Conservation (phyloP, 2,888 invertebrate species). For the Mythimna loreyi region DNA sequence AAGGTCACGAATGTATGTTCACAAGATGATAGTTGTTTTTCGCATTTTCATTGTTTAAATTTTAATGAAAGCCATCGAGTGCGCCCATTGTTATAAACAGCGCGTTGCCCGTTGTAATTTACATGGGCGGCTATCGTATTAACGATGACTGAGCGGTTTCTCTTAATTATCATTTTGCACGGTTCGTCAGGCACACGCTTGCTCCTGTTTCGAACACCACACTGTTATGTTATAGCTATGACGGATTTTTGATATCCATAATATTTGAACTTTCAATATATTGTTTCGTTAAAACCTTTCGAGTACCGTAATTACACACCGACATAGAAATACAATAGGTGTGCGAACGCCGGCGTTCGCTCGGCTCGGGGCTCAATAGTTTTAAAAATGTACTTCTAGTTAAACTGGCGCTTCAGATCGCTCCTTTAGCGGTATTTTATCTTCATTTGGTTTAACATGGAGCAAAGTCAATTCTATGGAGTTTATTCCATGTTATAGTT, state of each 20-base stretch:
- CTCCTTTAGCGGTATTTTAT: not conserved
- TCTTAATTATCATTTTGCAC: conserved; percentile 91
- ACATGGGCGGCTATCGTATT: conserved; percentile 87
- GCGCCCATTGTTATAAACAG: conserved; percentile 84
- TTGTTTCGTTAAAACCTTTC: not conserved
- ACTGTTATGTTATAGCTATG: conserved; percentile 41
- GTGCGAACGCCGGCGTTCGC: too few relatives aligned
- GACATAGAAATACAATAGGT: too few relatives aligned
- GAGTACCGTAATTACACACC: too few relatives aligned
- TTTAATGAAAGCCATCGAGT: conserved; percentile 85
- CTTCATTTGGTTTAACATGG: conserved; percentile 19
- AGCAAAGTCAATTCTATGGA: conserved; percentile 5
- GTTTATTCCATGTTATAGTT: conserved; percentile 22
- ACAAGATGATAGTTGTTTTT: conserved; percentile 60
- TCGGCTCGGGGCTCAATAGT: too few relatives aligned
- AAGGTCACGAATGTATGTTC: conserved; percentile 40
- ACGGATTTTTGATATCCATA: conserved; percentile 35
- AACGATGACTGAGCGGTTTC: conserved; percentile 90
- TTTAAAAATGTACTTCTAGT: not conserved
- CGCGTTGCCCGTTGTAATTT: conserved; percentile 80
- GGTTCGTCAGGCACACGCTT: conserved; percentile 87
- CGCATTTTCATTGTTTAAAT: conserved; percentile 79
- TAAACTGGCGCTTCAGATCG: not conserved
- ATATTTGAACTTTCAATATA: conserved; percentile 14
- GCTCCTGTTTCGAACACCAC: conserved; percentile 72